These are phyloP conservation scores for Archivesica marissinica DNA, from an alignment of 1,140 invertebrate species.

Conservation along the genomic window DNA sequence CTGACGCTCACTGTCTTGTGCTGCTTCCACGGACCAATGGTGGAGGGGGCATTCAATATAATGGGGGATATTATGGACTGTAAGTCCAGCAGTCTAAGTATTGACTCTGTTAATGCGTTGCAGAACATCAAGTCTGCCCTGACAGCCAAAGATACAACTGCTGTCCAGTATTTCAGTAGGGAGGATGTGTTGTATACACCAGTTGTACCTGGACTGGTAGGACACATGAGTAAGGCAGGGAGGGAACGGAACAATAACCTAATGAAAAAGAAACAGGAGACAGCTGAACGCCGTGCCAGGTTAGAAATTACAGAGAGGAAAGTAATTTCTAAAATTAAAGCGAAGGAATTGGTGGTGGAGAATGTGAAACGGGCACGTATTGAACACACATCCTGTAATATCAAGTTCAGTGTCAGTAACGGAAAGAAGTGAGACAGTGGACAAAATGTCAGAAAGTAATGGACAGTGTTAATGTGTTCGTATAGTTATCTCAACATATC, in stretches of 20 bases:
- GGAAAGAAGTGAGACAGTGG: too few species aligned
- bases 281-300: neutral
- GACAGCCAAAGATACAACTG: neutral
- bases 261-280: neutral
- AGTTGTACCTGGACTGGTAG: neutral
- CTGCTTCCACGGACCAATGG: constrained; percentile 55
- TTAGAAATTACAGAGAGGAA: neutral
- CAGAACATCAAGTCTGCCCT: constrained; percentile 49
- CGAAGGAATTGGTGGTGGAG: neutral
- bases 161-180: constrained; percentile 33
- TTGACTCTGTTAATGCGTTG: constrained; percentile 6
- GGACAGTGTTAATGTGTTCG: too few species aligned
- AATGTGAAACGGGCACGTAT: neutral
- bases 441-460: too few species aligned
- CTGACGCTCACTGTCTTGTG: neutral
- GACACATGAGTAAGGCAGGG: neutral
- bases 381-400: too few species aligned
- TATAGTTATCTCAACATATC: too few species aligned
- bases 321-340: neutral
- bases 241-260: neutral
- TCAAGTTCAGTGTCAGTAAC: too few species aligned
- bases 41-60: constrained; percentile 39
- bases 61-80: constrained; percentile 55
- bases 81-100: constrained; percentile 7
- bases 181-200: constrained; percentile 25